Conservation (phyloP, 2,797 vertebrate species). For the Sphenodon punctatus region DNA sequence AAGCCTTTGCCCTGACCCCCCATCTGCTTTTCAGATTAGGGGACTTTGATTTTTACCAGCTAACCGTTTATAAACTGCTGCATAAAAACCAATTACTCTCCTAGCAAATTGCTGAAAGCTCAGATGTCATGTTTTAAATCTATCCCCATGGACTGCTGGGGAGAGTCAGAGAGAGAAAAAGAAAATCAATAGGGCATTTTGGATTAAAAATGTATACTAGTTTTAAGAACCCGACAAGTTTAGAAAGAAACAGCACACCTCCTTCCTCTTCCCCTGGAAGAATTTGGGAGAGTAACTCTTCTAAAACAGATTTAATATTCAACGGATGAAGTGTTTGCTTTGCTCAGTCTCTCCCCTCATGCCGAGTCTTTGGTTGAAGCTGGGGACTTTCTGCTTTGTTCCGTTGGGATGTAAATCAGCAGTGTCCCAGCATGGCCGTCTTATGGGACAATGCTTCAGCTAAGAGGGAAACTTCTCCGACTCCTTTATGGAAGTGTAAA, state of each 20-base stretch:
- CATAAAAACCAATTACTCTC: slow-evolving; percentile 71
- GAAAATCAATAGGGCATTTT: slow-evolving; percentile 28
- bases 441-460: rapidly evolving
- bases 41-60: slow-evolving; percentile 77
- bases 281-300: slow-evolving; percentile 11
- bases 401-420: neutral
- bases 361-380: slow-evolving; percentile 24
- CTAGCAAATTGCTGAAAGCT: slow-evolving; percentile 73
- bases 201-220: slow-evolving; percentile 35
- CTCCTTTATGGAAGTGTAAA: rapidly evolving
- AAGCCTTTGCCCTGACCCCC: slow-evolving; percentile 65
- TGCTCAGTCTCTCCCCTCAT: neutral
- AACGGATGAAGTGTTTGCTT: slow-evolving; percentile 20
- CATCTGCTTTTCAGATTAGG: slow-evolving; percentile 76
- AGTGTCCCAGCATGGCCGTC: neutral
- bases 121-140: slow-evolving; percentile 64
- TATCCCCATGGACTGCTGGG: slow-evolving; percentile 40
- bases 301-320: slow-evolving; percentile 50
- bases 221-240: slow-evolving; percentile 32
- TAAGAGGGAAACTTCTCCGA: rapidly evolving
- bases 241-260: too few relatives aligned
- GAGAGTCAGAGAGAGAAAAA: slow-evolving; percentile 43
- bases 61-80: slow-evolving; percentile 74
- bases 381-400: neutral
- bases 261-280: too few relatives aligned